phyloP scores from a whole-genome alignment of 2,113 vertebrate genomes.

The Notothenia coriiceps region DNA sequence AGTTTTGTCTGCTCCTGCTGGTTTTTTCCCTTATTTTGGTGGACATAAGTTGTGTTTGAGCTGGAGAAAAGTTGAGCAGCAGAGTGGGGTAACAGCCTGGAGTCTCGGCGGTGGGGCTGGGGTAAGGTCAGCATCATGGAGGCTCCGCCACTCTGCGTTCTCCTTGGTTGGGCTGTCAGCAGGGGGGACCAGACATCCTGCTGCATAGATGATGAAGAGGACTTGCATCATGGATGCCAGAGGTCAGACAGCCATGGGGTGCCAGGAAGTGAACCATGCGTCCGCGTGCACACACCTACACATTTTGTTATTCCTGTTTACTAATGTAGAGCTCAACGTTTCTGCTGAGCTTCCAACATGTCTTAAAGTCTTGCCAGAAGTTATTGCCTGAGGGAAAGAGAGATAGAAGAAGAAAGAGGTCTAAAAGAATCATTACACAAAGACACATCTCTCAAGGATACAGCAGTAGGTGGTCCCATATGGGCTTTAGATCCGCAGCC shows the following conservation, averaged over 20 bases:
- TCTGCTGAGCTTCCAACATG: slow-evolving; percentile 31
- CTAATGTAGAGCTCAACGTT: slow-evolving; percentile 55
- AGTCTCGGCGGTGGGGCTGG: slow-evolving; percentile 62
- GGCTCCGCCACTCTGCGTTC: slow-evolving; percentile 64
- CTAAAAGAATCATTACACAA: slow-evolving; percentile 73
- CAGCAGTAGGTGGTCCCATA: slow-evolving; percentile 75
- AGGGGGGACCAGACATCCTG: slow-evolving; percentile 59
- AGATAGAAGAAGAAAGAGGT: slow-evolving; percentile 59
- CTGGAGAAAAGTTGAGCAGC: slow-evolving; percentile 53
- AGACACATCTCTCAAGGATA: slow-evolving; percentile 77
- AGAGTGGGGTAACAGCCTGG: slow-evolving; percentile 58
- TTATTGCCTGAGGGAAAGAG: slow-evolving; percentile 63
- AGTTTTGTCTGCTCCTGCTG: slow-evolving; percentile 40
- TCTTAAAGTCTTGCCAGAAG: slow-evolving; percentile 68
- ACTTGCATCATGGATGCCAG: slow-evolving; percentile 59
- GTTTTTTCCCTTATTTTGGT: slow-evolving; percentile 4
- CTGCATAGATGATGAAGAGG: slow-evolving; percentile 79
- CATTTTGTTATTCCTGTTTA: slow-evolving; percentile 43
- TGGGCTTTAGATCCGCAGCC: slow-evolving; percentile 70
- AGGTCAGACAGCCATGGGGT: slow-evolving; percentile 77
- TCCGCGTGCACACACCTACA: slow-evolving; percentile 4
- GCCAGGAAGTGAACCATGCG: slow-evolving; percentile 69
- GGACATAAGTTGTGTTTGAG: slow-evolving; percentile 53
- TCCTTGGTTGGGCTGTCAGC: slow-evolving; percentile 75
- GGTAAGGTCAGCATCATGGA: slow-evolving; percentile 68